A percentile compares a stretch with the other conserved stretches of the same genome.
phyloP scores from a whole-genome alignment of 2,888 invertebrate genomes.

The Cyclophora punctaria region DNA sequence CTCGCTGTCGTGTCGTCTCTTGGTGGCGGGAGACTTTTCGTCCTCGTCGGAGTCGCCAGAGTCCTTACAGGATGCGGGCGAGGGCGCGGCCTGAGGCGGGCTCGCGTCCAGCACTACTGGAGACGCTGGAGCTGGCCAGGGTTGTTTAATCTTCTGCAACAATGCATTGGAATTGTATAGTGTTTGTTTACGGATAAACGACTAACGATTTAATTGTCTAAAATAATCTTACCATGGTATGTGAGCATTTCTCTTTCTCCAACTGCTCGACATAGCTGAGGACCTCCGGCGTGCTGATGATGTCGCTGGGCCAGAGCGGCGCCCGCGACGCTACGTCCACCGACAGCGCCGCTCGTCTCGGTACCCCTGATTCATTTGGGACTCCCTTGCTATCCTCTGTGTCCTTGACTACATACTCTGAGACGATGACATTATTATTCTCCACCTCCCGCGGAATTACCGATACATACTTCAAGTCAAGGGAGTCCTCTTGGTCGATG shows the following conservation, averaged over 20 bases:
- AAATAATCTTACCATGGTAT: conserved; percentile 35
- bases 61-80: conserved; percentile 58
- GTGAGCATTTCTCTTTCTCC: conserved; percentile 53
- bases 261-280: conserved; percentile 61
- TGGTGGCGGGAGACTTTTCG: conserved; percentile 31
- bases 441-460: conserved; percentile 59
- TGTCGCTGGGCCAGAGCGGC: conserved; percentile 36
- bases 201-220: neutral
- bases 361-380: conserved; percentile 20
- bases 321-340: conserved; percentile 44
- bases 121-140: conserved; percentile 27
- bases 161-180: conserved; percentile 9
- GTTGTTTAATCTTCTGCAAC: conserved; percentile 34
- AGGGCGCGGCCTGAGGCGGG: conserved; percentile 44
- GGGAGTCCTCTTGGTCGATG: conserved; percentile 57
- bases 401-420: conserved; percentile 44
- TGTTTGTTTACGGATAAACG: neutral
- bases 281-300: conserved; percentile 66
- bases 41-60: conserved; percentile 61
- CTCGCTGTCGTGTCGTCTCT: conserved; percentile 48
- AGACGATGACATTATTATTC: conserved; percentile 45
- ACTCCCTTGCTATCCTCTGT: conserved; percentile 20
- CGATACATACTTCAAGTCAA: conserved; percentile 50
- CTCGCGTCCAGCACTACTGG: conserved; percentile 21
- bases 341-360: conserved; percentile 33